Percentiles rank a stretch among this genome's conserved stretches.
Evolutionary conservation across 2,888 invertebrate genomes (phyloP).

Genomic region (Eilema sororculum): DNA sequence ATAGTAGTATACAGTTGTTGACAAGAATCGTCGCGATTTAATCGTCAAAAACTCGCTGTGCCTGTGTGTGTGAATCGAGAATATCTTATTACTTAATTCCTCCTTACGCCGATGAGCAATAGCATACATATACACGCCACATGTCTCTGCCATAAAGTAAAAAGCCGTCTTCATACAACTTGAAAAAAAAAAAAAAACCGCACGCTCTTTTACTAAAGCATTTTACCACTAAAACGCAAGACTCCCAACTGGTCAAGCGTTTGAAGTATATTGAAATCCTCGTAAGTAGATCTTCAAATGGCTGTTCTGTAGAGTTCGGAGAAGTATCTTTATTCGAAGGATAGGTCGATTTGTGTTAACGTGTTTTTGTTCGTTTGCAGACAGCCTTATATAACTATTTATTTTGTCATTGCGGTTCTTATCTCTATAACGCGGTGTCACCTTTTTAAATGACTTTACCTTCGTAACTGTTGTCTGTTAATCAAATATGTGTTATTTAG

Average conservation of each 20-base stretch:
- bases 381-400: neutral
- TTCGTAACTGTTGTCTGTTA: conserved; percentile 4
- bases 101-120: neutral
- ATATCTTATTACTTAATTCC: neutral
- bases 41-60: neutral
- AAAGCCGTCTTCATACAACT: neutral
- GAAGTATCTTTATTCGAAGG: no score
- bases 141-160: neutral
- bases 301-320: no score
- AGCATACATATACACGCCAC: neutral
- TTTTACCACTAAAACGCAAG: neutral
- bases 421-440: neutral
- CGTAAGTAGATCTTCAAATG: no score
- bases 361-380: neutral
- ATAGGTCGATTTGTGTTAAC: neutral
- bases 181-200: neutral
- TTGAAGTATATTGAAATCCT: neutral
- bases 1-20: conserved; percentile 3
- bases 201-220: neutral
- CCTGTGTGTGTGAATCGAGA: neutral
- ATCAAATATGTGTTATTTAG: neutral
- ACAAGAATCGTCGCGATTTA: neutral
- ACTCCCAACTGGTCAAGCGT: neutral
- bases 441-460: conserved; percentile 2
- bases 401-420: neutral